Evolutionary conservation across 2,888 invertebrate species (phyloP), one percentile per base, ranked within the genome.

Genomic region (Silvanus unidentatus): DNA sequence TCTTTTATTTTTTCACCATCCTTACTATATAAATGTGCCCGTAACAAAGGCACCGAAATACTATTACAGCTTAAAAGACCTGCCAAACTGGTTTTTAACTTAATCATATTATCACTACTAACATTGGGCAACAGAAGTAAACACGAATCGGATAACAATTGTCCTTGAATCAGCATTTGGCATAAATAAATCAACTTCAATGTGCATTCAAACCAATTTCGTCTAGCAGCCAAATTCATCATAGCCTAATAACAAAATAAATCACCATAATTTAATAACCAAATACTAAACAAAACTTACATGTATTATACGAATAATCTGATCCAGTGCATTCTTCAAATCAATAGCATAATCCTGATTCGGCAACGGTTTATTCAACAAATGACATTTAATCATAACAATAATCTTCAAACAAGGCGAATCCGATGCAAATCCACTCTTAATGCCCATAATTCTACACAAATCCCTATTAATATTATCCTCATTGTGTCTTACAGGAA

Each of bases 401-500:
- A 89, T 87, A 4, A 97, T 86, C 75, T 99, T 99, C 4, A 94
- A 88, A 72, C 96, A 87, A 0, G 99, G 87, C 2, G 92, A 93
- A 73, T 96, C 97, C 60, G 86, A 83, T 0, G 84, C 79, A 42
- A 86, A 74, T 0, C 82, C 73, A 63, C 86, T 57, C 86, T 48
- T 82, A 75, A 52, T 86, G 73, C 1, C 87, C 83, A 93, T 86
- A 49, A 77, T 73, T 62, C 86, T 82, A 0, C 90, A 82, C 46
- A 98, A 73, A 58, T 95, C 90, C 38, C 90, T 92, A 68, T 99
- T 99, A 35, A 89, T 77, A 48, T 86, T 73, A 66, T 99, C 98
- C 71, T 99, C 99, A 66, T 99, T 99, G 68, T 99, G 99, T 41
- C 99, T 78, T 1, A 99, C 98, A 1, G 99, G 99, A 53, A 99